Conservation (phyloP, 2,888 invertebrate species). For the Lathronympha strigana region DNA sequence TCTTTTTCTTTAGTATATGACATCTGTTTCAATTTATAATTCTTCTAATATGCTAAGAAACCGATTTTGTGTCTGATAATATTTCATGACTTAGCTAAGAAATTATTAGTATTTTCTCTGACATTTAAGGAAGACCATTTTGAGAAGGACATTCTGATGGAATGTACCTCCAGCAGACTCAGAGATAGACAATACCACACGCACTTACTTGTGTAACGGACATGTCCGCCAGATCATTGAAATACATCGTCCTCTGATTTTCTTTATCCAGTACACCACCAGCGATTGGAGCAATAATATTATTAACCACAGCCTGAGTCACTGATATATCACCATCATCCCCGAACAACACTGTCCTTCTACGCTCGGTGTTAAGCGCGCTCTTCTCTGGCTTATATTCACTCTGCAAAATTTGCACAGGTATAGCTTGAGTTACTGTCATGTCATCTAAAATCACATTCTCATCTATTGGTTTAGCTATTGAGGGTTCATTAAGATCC, state of each 20-base stretch:
- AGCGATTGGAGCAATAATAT: not conserved
- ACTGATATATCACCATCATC: not conserved
- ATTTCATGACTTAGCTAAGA: too few relatives aligned
- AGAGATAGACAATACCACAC: too few relatives aligned
- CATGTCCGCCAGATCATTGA: slow-evolving; percentile 6
- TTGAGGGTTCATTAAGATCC: slow-evolving; percentile 4
- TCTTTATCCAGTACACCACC: not conserved
- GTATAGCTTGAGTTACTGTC: not conserved
- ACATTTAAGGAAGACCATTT: too few relatives aligned
- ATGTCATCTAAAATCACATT: not conserved
- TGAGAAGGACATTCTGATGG: too few relatives aligned
- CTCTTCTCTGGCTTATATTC: not conserved
- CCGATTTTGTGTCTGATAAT: too few relatives aligned
- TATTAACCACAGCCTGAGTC: slow-evolving; percentile 1
- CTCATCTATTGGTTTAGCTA: slow-evolving; percentile 21
- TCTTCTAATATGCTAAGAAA: too few relatives aligned
- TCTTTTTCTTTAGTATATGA: too few relatives aligned
- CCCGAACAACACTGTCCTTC: not conserved
- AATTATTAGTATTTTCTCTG: too few relatives aligned
- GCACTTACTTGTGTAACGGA: slow-evolving; percentile 14
- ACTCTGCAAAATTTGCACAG: not conserved
- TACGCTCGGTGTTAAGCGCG: not conserved
- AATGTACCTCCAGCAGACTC: too few relatives aligned
- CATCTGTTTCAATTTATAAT: too few relatives aligned
- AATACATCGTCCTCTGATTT: slow-evolving; percentile 4